phyloP scores from a whole-genome alignment of 2,797 vertebrate species.

The Hydrocynus forskahlii region DNA sequence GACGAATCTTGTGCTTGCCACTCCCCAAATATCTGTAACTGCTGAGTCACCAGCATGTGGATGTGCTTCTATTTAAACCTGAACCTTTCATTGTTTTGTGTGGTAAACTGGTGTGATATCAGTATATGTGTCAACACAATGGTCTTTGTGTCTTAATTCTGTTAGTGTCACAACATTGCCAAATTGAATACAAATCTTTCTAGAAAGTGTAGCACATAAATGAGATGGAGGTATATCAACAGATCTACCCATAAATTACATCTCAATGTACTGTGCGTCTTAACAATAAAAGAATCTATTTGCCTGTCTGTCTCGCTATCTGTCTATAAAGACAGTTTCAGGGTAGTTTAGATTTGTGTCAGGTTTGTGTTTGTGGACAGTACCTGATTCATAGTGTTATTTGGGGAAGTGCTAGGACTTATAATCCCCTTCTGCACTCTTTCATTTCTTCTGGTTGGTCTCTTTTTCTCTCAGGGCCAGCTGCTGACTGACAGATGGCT shows the following conservation, averaged over 20 bases:
- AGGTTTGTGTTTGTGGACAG: background rate
- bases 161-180: background rate
- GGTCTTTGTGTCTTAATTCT: background rate
- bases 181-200: background rate
- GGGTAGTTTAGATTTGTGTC: background rate
- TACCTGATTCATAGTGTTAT: background rate
- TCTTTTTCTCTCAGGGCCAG: slow-evolving; percentile 47
- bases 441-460: background rate
- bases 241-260: background rate
- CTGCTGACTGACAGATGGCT: slow-evolving; percentile 81
- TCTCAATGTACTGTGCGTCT: no score
- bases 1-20: background rate
- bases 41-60: slow-evolving; percentile 35
- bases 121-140: background rate
- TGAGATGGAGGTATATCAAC: background rate
- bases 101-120: background rate
- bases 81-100: background rate
- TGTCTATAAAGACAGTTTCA: background rate
- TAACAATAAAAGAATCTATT: no score
- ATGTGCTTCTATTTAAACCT: background rate
- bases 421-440: background rate
- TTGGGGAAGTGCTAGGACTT: slow-evolving; percentile 10
- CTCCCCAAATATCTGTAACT: slow-evolving; percentile 1
- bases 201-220: background rate
- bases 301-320: no score